These are phyloP conservation scores for Yponomeuta cagnagella DNA, from an alignment of 2,888 invertebrate genomes.

Conservation along the genomic window DNA sequence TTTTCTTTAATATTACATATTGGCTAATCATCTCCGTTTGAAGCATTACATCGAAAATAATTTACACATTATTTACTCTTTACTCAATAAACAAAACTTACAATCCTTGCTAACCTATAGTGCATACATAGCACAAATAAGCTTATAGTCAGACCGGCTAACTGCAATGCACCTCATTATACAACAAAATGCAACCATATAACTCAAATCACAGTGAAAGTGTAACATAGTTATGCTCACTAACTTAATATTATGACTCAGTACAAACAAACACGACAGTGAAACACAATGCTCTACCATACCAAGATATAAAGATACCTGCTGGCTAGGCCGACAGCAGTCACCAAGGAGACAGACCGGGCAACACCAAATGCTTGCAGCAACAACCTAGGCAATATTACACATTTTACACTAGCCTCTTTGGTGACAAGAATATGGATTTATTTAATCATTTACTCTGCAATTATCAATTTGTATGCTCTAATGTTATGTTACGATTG, in stretches of 20 bases:
- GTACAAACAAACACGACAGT: slow-evolving; percentile 56
- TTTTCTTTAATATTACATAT: slow-evolving; percentile 52
- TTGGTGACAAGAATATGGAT: slow-evolving; percentile 8
- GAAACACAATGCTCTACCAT: slow-evolving; percentile 51
- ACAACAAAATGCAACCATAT: slow-evolving; percentile 62
- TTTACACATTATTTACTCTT: slow-evolving; percentile 21
- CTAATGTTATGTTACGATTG: slow-evolving; percentile 11
- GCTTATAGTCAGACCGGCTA: slow-evolving; percentile 23
- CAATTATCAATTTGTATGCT: slow-evolving; percentile 6
- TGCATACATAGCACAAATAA: slow-evolving; percentile 22
- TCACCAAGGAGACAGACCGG: slow-evolving; percentile 1
- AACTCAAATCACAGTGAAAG: slow-evolving; percentile 70
- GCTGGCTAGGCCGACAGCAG: background rate
- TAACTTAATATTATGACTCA: slow-evolving; percentile 69
- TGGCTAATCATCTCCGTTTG: slow-evolving; percentile 65
- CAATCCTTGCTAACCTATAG: slow-evolving; percentile 10
- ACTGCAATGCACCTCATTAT: slow-evolving; percentile 23
- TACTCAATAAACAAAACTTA: slow-evolving; percentile 16
- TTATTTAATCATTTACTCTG: slow-evolving; percentile 4
- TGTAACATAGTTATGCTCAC: slow-evolving; percentile 58
- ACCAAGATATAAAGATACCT: slow-evolving; percentile 34
- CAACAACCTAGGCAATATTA: background rate
- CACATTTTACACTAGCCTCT: slow-evolving; percentile 4
- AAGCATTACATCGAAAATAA: slow-evolving; percentile 62
- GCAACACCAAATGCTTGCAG: background rate